phyloP scores from a whole-genome alignment of 2,888 invertebrate species.

The Ochropacha duplaris region DNA sequence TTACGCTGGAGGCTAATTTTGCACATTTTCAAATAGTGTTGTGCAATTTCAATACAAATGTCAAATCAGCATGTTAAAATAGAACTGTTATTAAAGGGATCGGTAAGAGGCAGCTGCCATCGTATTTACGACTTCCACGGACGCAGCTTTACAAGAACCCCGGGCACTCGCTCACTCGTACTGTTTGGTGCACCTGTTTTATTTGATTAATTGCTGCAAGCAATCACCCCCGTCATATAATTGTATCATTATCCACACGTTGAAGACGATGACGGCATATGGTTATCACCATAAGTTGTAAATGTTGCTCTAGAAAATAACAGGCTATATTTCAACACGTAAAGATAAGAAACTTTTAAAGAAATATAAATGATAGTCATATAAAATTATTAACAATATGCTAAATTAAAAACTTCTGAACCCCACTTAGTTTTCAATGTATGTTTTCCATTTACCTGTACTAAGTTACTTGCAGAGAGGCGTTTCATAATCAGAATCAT shows the following conservation, averaged over 20 bases:
- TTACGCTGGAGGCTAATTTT: conserved; percentile 20
- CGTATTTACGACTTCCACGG: conserved; percentile 73
- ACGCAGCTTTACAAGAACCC: conserved; percentile 60
- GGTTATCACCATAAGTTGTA: background rate
- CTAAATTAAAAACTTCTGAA: no score
- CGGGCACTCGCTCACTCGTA: conserved; percentile 47
- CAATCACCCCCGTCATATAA: conserved; percentile 64
- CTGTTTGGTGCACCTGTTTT: conserved; percentile 67
- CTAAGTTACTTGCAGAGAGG: conserved; percentile 17
- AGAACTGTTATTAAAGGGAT: conserved; percentile 36
- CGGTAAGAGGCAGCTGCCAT: conserved; percentile 62
- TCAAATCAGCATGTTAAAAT: conserved; percentile 56
- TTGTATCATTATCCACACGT: conserved; percentile 50
- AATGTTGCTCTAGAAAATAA: background rate
- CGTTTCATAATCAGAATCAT: conserved; percentile 7
- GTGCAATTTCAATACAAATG: conserved; percentile 48
- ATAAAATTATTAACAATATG: no score
- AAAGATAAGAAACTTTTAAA: background rate
- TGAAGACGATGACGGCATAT: background rate
- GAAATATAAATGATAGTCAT: no score
- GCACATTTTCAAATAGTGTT: conserved; percentile 29
- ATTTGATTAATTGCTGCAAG: conserved; percentile 68
- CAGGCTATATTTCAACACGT: background rate
- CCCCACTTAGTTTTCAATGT: no score
- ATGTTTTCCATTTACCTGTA: conserved; percentile 5